phyloP scores from a whole-genome alignment of 2,113 vertebrate species.

The Egretta garzetta region DNA sequence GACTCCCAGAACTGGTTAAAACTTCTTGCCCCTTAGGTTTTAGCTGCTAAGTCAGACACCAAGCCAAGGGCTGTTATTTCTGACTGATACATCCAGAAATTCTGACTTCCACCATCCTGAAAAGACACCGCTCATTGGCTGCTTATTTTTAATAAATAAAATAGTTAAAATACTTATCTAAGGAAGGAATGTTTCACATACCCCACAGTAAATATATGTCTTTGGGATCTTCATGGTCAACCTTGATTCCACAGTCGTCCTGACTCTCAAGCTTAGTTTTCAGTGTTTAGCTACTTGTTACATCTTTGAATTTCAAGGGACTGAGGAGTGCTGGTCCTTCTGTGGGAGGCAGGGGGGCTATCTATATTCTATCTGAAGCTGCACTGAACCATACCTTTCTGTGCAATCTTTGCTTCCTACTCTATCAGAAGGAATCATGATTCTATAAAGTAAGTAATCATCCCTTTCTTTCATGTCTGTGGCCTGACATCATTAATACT shows the following conservation, averaged over 20 bases:
- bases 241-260: neutral
- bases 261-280: neutral
- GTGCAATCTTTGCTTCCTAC: neutral
- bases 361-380: neutral
- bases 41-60: neutral
- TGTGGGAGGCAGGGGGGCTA: fast-evolving
- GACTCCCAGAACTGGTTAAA: neutral
- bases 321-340: neutral
- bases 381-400: neutral
- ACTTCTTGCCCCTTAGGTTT: neutral
- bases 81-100: neutral
- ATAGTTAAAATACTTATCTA: neutral
- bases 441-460: neutral
- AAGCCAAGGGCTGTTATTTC: neutral
- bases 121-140: neutral
- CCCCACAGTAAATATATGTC: neutral
- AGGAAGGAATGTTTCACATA: neutral
- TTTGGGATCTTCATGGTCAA: neutral
- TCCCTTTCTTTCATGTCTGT: neutral
- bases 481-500: slow-evolving; percentile 23
- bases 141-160: neutral
- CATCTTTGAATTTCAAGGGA: neutral
- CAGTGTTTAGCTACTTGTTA: neutral
- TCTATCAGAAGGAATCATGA: neutral
- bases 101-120: neutral